A percentile compares a stretch with the other conserved stretches of the same genome.
phyloP scores from a whole-genome alignment of 2,113 vertebrate species.

The Atractosteus spatula region DNA sequence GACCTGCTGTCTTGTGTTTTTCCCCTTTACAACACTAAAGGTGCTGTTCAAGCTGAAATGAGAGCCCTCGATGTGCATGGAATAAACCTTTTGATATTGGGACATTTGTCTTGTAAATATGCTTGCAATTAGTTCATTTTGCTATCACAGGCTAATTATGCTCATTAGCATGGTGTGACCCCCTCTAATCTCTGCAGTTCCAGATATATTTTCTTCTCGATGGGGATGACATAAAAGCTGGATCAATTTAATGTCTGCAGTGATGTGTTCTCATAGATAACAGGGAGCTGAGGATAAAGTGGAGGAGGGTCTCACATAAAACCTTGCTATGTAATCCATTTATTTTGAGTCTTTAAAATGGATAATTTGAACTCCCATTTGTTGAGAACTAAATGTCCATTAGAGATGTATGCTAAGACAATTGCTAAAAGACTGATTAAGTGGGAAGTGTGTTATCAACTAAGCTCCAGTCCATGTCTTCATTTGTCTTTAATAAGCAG shows the following conservation, averaged over 20 bases:
- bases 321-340: slow-evolving; percentile 37
- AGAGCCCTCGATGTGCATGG: slow-evolving; percentile 65
- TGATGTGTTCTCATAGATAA: slow-evolving; percentile 36
- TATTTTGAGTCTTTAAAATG: slow-evolving; percentile 22
- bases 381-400: slow-evolving; percentile 7
- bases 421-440: slow-evolving; percentile 30
- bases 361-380: slow-evolving; percentile 10
- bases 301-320: slow-evolving; percentile 27
- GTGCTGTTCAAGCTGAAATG: slow-evolving; percentile 68
- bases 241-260: slow-evolving; percentile 33
- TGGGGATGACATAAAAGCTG: neutral
- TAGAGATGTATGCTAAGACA: slow-evolving; percentile 20
- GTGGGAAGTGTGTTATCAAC: neutral
- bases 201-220: slow-evolving; percentile 36
- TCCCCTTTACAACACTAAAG: slow-evolving; percentile 42
- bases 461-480: too few relatives aligned
- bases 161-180: slow-evolving; percentile 68
- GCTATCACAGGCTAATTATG: slow-evolving; percentile 69
- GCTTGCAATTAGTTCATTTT: slow-evolving; percentile 67
- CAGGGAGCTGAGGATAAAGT: slow-evolving; percentile 11
- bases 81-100: slow-evolving; percentile 74
- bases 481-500: neutral
- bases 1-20: slow-evolving; percentile 65
- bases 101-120: slow-evolving; percentile 59
- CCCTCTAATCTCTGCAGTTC: slow-evolving; percentile 54